Conservation (phyloP, 2,888 invertebrate genomes). For the Tuta absoluta region DNA sequence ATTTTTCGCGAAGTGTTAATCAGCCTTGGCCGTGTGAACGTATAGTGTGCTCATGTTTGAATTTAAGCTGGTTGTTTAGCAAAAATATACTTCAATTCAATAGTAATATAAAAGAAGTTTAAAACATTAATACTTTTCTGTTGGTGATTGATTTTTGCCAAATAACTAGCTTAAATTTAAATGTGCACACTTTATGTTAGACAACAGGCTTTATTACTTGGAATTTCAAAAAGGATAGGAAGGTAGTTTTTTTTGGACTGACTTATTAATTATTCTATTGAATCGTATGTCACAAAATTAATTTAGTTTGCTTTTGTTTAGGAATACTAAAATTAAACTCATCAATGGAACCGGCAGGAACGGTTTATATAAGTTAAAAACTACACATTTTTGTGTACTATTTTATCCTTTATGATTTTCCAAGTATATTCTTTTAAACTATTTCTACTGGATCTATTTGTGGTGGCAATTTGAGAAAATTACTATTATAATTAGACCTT, state of each 20-base stretch:
- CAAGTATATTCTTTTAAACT: neutral
- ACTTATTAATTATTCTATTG: neutral
- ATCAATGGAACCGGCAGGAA: neutral
- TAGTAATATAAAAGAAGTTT: too few species aligned
- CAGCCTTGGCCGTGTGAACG: too few species aligned
- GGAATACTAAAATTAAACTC: neutral
- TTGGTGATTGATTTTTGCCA: neutral
- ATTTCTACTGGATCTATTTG: neutral
- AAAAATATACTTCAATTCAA: too few species aligned
- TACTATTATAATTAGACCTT: neutral
- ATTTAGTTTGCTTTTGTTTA: neutral
- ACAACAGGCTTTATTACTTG: neutral
- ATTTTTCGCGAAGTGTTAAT: too few species aligned
- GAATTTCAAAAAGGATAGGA: neutral
- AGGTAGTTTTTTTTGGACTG: too few species aligned
- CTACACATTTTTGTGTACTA: neutral
- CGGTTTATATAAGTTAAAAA: neutral
- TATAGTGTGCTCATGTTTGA: too few species aligned
- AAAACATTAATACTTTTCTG: too few species aligned
- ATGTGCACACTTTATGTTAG: neutral
- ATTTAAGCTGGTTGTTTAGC: too few species aligned
- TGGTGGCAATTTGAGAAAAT: neutral
- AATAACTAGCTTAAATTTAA: neutral
- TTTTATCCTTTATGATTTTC: conserved; percentile 1
- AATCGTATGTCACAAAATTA: neutral